Conservation (phyloP, 2,113 vertebrate species). For the Rhadina sibilatrix region DNA sequence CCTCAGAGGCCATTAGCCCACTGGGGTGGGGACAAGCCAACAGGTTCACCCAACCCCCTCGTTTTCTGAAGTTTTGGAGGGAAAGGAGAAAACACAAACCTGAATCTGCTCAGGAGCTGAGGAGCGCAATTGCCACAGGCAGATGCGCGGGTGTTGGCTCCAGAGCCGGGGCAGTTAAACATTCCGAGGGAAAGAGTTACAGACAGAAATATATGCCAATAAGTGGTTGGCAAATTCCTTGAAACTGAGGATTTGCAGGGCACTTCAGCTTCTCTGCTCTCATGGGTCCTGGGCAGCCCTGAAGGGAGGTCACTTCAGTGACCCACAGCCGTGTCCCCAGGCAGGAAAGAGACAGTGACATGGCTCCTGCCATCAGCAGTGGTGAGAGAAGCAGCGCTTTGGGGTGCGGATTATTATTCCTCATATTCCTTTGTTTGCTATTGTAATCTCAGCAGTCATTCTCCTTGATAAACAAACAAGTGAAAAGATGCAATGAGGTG, state of each 20-base stretch:
- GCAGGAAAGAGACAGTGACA: not conserved
- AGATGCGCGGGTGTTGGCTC: rapidly evolving
- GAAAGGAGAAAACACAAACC: not conserved
- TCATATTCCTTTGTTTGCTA: constrained; percentile 69
- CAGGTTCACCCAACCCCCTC: not conserved
- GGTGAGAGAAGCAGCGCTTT: not conserved
- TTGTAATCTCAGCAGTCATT: constrained; percentile 66
- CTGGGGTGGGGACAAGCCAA: rapidly evolving
- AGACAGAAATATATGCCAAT: rapidly evolving
- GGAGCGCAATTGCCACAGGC: not conserved
- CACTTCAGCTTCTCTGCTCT: not conserved
- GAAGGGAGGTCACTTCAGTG: not conserved
- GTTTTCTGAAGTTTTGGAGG: not conserved
- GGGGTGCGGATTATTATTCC: not conserved
- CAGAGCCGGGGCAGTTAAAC: rapidly evolving
- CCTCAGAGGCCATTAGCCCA: rapidly evolving
- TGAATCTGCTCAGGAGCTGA: not conserved
- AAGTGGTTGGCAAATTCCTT: not conserved
- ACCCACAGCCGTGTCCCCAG: not conserved
- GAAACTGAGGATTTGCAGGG: not conserved
- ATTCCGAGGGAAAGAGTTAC: not conserved
- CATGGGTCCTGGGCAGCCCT: rapidly evolving
- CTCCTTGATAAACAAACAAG: constrained; percentile 73
- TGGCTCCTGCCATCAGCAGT: rapidly evolving
- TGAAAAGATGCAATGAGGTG: constrained; percentile 75